Evolutionary conservation across 1,140 invertebrate species (phyloP).

Genomic region (Teleogryllus occipitalis): DNA sequence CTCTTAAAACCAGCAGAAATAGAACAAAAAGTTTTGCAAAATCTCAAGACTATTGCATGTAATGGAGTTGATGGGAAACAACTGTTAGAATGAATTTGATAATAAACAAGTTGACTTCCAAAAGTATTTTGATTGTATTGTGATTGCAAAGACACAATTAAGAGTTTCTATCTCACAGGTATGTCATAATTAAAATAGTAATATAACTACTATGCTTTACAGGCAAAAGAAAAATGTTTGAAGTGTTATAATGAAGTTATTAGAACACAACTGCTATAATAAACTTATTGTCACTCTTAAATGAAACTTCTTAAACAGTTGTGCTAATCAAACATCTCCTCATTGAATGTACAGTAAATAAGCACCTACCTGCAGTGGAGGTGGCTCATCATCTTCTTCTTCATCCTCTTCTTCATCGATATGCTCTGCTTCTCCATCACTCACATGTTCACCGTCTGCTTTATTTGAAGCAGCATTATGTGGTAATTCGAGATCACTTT

Average conservation of each 20-base stretch:
- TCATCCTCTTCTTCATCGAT: slow-evolving; percentile 11
- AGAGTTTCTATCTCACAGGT: too few species aligned
- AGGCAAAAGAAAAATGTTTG: not conserved
- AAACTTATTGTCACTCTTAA: not conserved
- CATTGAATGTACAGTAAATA: not conserved
- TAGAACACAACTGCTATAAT: not conserved
- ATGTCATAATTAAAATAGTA: not conserved
- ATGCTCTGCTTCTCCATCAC: slow-evolving; percentile 12
- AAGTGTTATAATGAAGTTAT: not conserved
- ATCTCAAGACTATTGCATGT: too few species aligned
- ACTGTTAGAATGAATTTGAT: too few species aligned
- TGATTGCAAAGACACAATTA: too few species aligned
- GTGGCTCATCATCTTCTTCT: slow-evolving; percentile 1
- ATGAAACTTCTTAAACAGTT: not conserved
- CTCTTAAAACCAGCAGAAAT: too few species aligned
- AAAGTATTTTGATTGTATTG: too few species aligned
- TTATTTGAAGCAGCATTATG: slow-evolving; percentile 32
- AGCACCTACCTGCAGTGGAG: not conserved
- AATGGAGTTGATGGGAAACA: too few species aligned
- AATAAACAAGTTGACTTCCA: too few species aligned
- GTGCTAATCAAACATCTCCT: not conserved
- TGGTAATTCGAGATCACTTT: not conserved
- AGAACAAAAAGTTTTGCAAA: too few species aligned
- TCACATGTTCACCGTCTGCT: slow-evolving; percentile 26
- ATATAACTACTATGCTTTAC: not conserved